phyloP scores from a whole-genome alignment of 2,888 invertebrate genomes.

The Chrysolina haemoptera region DNA sequence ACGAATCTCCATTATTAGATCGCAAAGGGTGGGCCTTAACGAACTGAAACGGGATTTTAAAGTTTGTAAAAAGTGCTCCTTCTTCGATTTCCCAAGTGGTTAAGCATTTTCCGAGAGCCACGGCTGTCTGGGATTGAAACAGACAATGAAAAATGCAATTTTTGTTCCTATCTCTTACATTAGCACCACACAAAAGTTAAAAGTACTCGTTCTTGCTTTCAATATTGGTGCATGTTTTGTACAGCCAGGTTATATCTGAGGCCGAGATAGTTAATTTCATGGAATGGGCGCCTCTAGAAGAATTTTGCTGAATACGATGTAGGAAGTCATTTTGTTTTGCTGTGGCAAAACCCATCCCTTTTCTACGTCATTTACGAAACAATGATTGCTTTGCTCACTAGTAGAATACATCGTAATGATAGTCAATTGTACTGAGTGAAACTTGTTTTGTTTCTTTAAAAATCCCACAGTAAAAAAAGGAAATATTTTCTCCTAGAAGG shows the following conservation, averaged over 20 bases:
- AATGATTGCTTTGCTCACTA: no score
- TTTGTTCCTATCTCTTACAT: slow-evolving; percentile 48
- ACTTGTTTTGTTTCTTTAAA: no score
- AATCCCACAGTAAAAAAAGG: no score
- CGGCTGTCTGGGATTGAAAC: slow-evolving; percentile 22
- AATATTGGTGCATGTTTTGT: neutral
- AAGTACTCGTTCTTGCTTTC: slow-evolving; percentile 4
- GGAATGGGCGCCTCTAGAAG: slow-evolving; percentile 4
- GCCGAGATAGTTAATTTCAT: slow-evolving; percentile 7
- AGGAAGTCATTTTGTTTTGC: neutral
- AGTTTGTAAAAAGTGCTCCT: slow-evolving; percentile 45
- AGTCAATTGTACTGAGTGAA: no score
- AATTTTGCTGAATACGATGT: neutral
- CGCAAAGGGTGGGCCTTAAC: slow-evolving; percentile 44
- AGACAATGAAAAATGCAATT: slow-evolving; percentile 53
- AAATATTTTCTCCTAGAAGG: no score
- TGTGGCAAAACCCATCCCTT: neutral
- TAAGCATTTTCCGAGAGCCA: slow-evolving; percentile 25
- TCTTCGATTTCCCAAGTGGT: slow-evolving; percentile 40
- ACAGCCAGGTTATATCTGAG: slow-evolving; percentile 7
- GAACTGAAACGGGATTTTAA: slow-evolving; percentile 49
- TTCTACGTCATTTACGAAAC: no score
- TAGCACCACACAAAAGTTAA: slow-evolving; percentile 37
- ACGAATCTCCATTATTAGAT: slow-evolving; percentile 50
- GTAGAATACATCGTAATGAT: no score